Evolutionary conservation across 2,797 vertebrate genomes (phyloP), one percentile per base, ranked within the genome.

Genomic region (Onychomys arenicola): DNA sequence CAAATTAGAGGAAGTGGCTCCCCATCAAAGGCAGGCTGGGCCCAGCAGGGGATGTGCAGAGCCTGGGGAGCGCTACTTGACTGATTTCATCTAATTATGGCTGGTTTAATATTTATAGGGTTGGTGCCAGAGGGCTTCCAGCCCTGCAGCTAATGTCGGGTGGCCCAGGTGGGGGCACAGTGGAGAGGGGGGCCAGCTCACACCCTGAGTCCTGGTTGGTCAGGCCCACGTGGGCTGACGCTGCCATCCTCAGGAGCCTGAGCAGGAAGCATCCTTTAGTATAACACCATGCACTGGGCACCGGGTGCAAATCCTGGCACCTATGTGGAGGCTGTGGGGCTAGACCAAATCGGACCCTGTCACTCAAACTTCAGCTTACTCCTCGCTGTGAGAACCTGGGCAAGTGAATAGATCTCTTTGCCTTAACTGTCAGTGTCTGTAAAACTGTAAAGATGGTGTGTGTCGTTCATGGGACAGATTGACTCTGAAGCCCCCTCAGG

Each of bases 31-130:
- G 91, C 93, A 96, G 49, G 34, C 89, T 0, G 52, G 95, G 97
- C 52, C 80, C 69, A 3, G 73, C 63, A n/a, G 95, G 94, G 96
- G 67, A 67, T 3, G 5, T 63, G 95, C 95, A 71, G 88, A 69
- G 76, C n/a, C 89, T 32, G 0, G 40, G 78, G 91, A 6, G 29
- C 1, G 0, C 69, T 57, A 81, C 87, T 87, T 95, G 97, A 90
- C 96, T 95, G 96, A 95, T 95, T 94, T 91, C 59, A 75, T 80
- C 96, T 97, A 97, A 97, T 97, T 97, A 97, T 82, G 0, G 1
- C 83, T 10, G 61, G 93, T 97, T 97, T 97, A 98, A 97, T 97
- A 97, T 97, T 97, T 96, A 97, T 97, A 76, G 91, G 87, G 81
- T 40, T 55, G 92, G 82, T 92, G 97, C 94, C 91, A 96, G 92